Evolutionary conservation across 2,888 invertebrate species (phyloP).

Genomic region (Frankliniella fusca): DNA sequence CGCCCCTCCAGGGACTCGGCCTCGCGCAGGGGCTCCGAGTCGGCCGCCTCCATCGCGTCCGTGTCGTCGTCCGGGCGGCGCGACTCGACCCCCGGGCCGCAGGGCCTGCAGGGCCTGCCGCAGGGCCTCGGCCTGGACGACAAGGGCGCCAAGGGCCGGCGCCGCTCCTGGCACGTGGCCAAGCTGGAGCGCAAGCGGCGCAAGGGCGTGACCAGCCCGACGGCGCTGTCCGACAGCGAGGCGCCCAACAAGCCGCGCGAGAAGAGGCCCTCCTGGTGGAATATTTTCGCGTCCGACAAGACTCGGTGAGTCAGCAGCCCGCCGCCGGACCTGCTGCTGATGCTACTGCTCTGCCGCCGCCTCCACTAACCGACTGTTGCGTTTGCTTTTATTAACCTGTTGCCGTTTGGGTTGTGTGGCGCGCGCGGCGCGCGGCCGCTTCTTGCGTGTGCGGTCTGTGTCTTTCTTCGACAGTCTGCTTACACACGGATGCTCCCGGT

Average conservation of each 20-base stretch:
- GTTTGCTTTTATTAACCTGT: background rate
- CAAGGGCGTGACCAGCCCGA: background rate
- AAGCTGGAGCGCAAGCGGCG: constrained; percentile 11
- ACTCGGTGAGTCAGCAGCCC: background rate
- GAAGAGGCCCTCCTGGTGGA: constrained; percentile 85
- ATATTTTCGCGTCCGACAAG: constrained; percentile 71
- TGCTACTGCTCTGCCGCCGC: background rate
- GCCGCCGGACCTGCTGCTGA: background rate
- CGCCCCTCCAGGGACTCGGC: background rate
- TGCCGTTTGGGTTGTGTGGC: background rate
- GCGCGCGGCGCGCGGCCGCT: background rate
- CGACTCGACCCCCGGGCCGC: background rate
- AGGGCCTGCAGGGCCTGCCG: background rate
- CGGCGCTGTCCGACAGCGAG: background rate
- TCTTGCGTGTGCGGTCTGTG: background rate
- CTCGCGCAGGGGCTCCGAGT: background rate
- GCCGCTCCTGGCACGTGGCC: constrained; percentile 7
- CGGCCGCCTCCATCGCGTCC: background rate
- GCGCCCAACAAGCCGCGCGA: constrained; percentile 42
- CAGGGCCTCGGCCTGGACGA: background rate
- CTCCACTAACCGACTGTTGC: background rate
- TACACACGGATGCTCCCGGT: too few species aligned
- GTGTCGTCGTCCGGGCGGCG: background rate
- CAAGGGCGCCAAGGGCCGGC: constrained; percentile 13
- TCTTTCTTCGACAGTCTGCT: constrained; percentile 28